Evolutionary conservation across 2,113 vertebrate species (phyloP).

Genomic region (Globicephala melas): DNA sequence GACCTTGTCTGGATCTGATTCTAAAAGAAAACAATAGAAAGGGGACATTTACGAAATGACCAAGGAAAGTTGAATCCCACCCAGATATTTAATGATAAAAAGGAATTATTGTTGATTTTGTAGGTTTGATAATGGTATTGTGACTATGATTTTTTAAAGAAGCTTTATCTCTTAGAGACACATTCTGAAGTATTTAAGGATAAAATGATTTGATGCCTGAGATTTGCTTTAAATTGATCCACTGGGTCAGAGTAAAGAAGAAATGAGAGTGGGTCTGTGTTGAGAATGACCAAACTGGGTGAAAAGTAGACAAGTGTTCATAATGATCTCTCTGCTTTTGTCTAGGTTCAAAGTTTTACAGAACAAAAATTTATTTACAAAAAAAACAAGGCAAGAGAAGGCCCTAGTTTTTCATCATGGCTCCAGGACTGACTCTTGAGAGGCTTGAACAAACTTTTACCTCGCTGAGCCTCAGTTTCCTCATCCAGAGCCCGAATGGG

Average conservation of each 20-base stretch:
- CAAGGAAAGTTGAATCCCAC: not conserved
- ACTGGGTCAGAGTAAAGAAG: not conserved
- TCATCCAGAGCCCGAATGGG: not conserved
- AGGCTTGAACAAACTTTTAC: not conserved
- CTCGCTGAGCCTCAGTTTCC: not conserved
- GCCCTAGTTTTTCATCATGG: not conserved
- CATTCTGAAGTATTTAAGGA: not conserved
- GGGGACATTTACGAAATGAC: not conserved
- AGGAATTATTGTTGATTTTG: not conserved
- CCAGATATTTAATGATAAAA: not conserved
- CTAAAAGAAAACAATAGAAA: not conserved
- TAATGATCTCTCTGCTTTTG: not conserved
- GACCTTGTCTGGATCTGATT: not conserved
- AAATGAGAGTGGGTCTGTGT: rapidly evolving
- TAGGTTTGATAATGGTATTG: not conserved
- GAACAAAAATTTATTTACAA: not conserved
- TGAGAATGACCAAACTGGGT: too few species aligned
- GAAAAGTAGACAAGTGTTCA: not conserved
- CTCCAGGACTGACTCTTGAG: not conserved
- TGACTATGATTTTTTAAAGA: not conserved
- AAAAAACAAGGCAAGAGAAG: not conserved
- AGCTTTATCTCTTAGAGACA: not conserved
- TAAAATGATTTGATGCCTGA: not conserved
- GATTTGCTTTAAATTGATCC: not conserved
- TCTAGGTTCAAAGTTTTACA: not conserved